Evolutionary conservation across 2,888 invertebrate genomes (phyloP).

Genomic region (Drosophila fulvimacula): DNA sequence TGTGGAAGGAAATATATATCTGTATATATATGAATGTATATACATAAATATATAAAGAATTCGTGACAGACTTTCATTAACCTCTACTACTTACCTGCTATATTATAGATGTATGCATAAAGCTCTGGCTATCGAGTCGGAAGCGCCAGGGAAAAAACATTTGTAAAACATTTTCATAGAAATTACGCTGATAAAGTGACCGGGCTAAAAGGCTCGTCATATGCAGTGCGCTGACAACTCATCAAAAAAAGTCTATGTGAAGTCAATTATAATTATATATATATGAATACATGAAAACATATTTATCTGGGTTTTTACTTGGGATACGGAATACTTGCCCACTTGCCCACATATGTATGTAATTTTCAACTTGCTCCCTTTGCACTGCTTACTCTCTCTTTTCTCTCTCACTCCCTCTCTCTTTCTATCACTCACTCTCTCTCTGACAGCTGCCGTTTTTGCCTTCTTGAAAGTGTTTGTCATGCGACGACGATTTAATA

Average conservation of each 20-base stretch:
- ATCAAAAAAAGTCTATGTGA: neutral
- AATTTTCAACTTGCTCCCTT: conserved; percentile 17
- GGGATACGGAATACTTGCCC: conserved; percentile 39
- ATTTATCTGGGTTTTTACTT: conserved; percentile 12
- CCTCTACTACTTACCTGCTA: conserved; percentile 29
- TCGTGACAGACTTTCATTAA: conserved; percentile 59
- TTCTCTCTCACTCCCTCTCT: neutral
- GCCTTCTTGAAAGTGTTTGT: conserved; percentile 48
- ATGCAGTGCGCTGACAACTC: neutral
- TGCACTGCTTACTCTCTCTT: neutral
- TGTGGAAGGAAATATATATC: conserved; percentile 39
- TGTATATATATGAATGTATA: neutral
- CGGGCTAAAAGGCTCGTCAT: conserved; percentile 59
- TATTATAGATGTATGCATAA: neutral
- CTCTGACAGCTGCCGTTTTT: conserved; percentile 12
- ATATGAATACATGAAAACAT: neutral
- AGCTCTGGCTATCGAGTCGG: conserved; percentile 48
- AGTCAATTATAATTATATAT: conserved; percentile 1
- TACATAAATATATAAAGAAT: conserved; percentile 26
- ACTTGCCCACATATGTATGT: conserved; percentile 69
- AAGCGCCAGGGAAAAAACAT: conserved; percentile 31
- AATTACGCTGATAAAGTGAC: conserved; percentile 49
- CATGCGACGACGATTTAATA: conserved; percentile 73
- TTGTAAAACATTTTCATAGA: conserved; percentile 33
- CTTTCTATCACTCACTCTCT: neutral